Base-by-base conservation (phyloP, 2,113 vertebrate genomes). In the Cacatua alba region DNA sequence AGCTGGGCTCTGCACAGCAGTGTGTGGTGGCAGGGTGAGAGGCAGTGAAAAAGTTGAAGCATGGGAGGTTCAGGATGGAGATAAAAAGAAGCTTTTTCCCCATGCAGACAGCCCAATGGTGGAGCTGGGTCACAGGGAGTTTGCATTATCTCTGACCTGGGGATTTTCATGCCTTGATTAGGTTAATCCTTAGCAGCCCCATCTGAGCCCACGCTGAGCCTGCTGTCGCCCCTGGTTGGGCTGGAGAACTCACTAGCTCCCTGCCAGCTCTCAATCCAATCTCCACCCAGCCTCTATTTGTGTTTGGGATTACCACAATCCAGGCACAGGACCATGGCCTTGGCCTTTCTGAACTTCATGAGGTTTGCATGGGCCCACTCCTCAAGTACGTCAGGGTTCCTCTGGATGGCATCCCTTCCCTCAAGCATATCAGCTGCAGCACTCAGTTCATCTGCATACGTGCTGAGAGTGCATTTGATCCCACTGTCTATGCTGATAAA, bases 351-450 rank as follows among this genome's bases (percentile, higher is more conserved):
- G 55, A 75, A 25, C 6, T 64, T 26, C 44, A 43, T 29, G 13
- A 37, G 3, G 9, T 63, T 78, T 10, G 2, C 25, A 59, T 0
- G 0, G 20, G 20, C 10, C 7, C 7, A 35, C 6, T 14, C 21
- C 37, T 69, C n/a, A 52, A 8, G 6, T 12, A 5, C 43, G 11
- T 70, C 23, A 84, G 25, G 4, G 13, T 46, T 25, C 17, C 29
- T 69, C 20, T 46, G 48, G 5, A 33, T 31, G 3, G 3, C 6
- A 7, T 13, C 17, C 7, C 12, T 59, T 75, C 18, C 8, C 35
- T 37, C 20, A 19, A 0, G 13, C 11, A 2, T 33, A 14, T 44
- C 35, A 68, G 20, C 44, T 25, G 24, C 29, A 48, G 17, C 25
- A 39, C 5, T 62, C 39, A 60, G 14, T 21, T 43, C 31, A 17